Conservation (phyloP, 2,888 invertebrate species). For the Hemaris fuciformis region DNA sequence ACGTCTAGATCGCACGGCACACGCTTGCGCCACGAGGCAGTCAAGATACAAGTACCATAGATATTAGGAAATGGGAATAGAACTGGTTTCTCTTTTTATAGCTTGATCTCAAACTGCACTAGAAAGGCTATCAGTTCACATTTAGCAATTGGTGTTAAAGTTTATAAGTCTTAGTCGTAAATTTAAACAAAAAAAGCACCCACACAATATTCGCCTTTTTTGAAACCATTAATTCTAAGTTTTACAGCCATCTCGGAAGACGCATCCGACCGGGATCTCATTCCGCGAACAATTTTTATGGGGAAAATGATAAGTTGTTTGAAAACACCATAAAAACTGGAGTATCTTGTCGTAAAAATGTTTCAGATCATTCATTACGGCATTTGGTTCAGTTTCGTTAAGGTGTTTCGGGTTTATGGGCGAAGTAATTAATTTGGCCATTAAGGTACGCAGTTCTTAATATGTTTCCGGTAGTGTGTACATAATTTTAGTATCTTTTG, state of each 20-base stretch:
- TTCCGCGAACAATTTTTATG: conserved; percentile 54
- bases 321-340: conserved; percentile 59
- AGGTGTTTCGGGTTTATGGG: conserved; percentile 17
- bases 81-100: too few relatives aligned
- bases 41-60: too few relatives aligned
- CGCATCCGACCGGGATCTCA: not conserved
- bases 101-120: not conserved
- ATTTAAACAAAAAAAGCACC: not conserved
- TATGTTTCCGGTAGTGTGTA: not conserved
- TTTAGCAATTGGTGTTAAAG: not conserved
- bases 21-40: too few relatives aligned
- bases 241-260: not conserved
- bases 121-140: too few relatives aligned
- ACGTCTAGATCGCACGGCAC: too few relatives aligned
- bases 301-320: conserved; percentile 65
- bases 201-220: not conserved
- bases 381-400: conserved; percentile 36
- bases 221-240: not conserved
- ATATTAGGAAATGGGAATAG: too few relatives aligned
- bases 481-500: not conserved
- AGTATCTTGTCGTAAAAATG: conserved; percentile 50
- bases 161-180: not conserved
- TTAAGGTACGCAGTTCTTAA: not conserved
- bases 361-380: conserved; percentile 51
- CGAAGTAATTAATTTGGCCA: conserved; percentile 16